A percentile compares a stretch with the other conserved stretches of the same genome.
phyloP scores from a whole-genome alignment of 2,113 vertebrate genomes.

The Eupsittula cactorum region DNA sequence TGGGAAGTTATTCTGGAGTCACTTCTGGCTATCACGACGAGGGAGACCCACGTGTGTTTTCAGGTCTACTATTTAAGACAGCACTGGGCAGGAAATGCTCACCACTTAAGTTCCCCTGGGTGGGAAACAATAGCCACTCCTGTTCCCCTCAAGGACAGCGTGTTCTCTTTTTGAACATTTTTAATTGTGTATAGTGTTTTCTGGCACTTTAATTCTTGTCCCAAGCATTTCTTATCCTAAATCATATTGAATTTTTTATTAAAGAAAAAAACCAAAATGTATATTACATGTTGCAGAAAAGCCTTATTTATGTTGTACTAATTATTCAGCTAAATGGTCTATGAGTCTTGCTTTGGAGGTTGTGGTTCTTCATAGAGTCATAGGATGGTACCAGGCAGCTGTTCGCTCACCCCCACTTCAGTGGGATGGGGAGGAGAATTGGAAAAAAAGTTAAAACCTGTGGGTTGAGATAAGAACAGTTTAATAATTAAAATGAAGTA shows the following conservation, averaged over 20 bases:
- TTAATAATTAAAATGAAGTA: not conserved
- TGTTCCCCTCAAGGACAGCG: accelerated
- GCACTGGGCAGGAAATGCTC: accelerated
- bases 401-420: not conserved
- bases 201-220: not conserved
- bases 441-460: not conserved
- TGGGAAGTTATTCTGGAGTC: not conserved
- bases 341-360: not conserved
- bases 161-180: not conserved
- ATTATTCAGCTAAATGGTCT: not conserved
- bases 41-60: accelerated
- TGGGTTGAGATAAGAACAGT: not conserved
- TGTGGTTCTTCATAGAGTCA: not conserved
- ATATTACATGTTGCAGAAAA: accelerated
- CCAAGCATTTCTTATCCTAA: not conserved
- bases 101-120: not conserved
- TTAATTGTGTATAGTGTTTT: not conserved
- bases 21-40: not conserved
- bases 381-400: not conserved
- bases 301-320: accelerated
- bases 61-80: not conserved
- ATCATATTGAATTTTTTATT: not conserved
- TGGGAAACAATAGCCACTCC: not conserved
- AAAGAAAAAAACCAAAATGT: not conserved
- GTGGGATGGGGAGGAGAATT: not conserved